Percentiles rank a stretch among this genome's conserved stretches.
Conservation (phyloP, 2,888 invertebrate species). For the Flexamia atlantica region DNA sequence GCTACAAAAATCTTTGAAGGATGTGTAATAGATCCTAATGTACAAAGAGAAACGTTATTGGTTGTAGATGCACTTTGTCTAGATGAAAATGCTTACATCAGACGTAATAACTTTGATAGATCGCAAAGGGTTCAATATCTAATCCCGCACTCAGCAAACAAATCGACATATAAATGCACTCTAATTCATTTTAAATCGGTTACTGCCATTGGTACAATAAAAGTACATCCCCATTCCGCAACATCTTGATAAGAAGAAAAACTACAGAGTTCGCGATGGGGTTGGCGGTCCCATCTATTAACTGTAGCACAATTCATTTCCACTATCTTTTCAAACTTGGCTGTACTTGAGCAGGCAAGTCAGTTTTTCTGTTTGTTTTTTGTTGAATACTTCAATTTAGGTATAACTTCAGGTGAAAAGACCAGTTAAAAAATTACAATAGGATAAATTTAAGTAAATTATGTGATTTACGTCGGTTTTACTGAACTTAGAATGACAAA, state of each 20-base stretch:
- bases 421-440: too few species aligned
- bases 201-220: background rate
- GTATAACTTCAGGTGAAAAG: too few species aligned
- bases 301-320: conserved; percentile 11
- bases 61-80: too few species aligned
- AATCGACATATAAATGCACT: background rate
- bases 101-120: too few species aligned
- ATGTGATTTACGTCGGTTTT: too few species aligned
- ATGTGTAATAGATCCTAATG: too few species aligned
- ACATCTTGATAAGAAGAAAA: conserved; percentile 23
- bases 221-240: background rate
- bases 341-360: background rate
- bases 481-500: too few species aligned
- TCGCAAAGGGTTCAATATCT: background rate
- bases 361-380: background rate
- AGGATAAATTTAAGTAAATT: too few species aligned
- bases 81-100: too few species aligned
- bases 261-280: background rate
- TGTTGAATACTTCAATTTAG: too few species aligned
- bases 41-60: too few species aligned
- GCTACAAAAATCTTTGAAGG: too few species aligned
- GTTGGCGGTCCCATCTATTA: conserved; percentile 45
- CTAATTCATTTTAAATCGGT: background rate
- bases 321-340: conserved; percentile 27
- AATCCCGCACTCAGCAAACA: background rate